Evolutionary conservation across 92 coral and sea anemone genomes (phyloP).

Genomic region (Porites evermanni): DNA sequence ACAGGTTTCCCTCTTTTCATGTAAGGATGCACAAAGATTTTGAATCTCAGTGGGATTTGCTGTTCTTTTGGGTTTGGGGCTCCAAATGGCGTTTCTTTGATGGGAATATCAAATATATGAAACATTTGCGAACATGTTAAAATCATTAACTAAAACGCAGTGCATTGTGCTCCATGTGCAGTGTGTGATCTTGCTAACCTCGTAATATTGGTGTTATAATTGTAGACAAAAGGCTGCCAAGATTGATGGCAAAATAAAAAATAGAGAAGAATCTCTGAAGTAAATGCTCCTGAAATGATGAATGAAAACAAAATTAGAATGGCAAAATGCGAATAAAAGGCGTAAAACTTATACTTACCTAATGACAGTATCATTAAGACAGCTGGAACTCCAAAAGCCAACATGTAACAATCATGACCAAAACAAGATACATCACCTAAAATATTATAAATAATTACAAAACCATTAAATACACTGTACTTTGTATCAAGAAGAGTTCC

Average conservation of each 20-base stretch:
- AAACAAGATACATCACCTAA: slow-evolving; percentile 95
- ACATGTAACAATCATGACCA: slow-evolving; percentile 90
- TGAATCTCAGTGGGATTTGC: no score
- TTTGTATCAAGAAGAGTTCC: no score
- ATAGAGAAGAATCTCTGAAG: slow-evolving; percentile 97
- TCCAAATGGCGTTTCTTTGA: no score
- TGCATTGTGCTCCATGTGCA: not conserved
- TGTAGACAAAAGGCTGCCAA: slow-evolving; percentile 97
- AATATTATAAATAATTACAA: slow-evolving; percentile 1
- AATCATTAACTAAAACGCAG: no score
- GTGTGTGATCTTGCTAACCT: slow-evolving; percentile 60
- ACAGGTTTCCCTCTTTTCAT: no score
- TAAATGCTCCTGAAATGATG: slow-evolving; percentile 79
- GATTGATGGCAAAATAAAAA: slow-evolving; percentile 97
- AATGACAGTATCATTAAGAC: slow-evolving; percentile 87
- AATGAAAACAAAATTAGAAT: not conserved
- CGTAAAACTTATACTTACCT: slow-evolving; percentile 59
- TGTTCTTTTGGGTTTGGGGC: no score
- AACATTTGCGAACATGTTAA: no score
- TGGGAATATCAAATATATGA: no score
- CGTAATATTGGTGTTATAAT: slow-evolving; percentile 92
- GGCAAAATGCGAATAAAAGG: no score
- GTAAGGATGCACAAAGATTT: no score
- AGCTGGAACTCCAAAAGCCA: slow-evolving; percentile 99
- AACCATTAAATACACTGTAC: not conserved